Conservation (phyloP, 2,113 vertebrate species). For the Indri indri region DNA sequence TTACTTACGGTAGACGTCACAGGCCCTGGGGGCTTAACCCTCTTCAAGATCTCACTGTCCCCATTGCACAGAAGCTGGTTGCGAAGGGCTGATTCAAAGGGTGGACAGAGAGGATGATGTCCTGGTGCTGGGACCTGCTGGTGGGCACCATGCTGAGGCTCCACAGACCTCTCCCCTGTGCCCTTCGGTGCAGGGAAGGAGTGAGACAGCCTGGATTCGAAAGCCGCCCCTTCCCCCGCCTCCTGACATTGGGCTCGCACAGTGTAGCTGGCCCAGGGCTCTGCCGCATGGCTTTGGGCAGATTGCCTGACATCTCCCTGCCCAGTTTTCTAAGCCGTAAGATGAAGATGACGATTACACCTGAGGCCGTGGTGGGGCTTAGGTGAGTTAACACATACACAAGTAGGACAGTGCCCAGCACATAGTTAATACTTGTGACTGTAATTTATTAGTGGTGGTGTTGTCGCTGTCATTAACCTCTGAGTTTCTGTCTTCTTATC, state of each 20-base stretch:
- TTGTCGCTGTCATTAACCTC: no score
- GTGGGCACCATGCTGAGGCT: background rate
- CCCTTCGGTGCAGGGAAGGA: background rate
- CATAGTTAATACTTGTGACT: background rate
- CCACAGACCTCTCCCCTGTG: background rate
- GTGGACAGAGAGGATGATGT: background rate
- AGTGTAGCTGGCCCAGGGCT: background rate
- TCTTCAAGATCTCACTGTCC: fast-evolving
- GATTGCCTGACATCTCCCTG: background rate
- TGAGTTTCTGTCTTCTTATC: background rate
- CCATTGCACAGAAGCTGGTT: background rate
- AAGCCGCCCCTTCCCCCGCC: background rate
- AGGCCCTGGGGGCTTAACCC: no score
- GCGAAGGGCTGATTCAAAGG: background rate
- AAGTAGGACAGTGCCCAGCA: background rate
- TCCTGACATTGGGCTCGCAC: background rate
- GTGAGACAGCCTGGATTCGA: background rate
- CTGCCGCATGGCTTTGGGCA: background rate
- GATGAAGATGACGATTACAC: fast-evolving
- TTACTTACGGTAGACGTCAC: fast-evolving
- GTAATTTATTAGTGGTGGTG: fast-evolving
- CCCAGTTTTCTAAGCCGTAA: background rate
- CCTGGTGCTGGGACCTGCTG: background rate
- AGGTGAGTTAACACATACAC: no score
- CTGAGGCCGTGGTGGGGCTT: background rate